Conservation (phyloP, 2,113 vertebrate species). For the Elephantulus edwardii region DNA sequence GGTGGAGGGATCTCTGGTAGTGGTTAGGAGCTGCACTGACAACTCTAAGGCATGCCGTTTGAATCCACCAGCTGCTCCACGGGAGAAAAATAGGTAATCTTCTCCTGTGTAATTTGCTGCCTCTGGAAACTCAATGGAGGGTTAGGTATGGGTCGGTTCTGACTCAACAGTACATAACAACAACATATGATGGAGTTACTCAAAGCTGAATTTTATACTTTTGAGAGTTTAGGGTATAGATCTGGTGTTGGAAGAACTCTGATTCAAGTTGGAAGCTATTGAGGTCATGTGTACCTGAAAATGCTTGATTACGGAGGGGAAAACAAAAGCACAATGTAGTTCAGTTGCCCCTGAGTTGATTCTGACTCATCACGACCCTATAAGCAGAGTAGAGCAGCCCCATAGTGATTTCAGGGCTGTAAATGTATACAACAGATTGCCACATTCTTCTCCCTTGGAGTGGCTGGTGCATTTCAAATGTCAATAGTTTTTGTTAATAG, state of each 20-base stretch:
- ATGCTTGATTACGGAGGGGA: not conserved
- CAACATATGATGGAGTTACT: not conserved
- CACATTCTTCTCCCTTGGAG: not conserved
- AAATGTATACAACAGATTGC: not conserved
- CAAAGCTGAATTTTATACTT: not conserved
- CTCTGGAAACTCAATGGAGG: no score
- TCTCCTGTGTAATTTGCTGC: no score
- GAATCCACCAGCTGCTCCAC: no score
- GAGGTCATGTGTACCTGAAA: not conserved
- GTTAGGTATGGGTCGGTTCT: no score
- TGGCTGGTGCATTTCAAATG: not conserved
- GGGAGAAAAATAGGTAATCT: no score
- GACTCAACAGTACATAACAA: no score
- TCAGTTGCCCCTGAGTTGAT: not conserved
- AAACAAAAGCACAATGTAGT: not conserved
- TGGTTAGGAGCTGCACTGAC: no score
- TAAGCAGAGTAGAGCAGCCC: no score
- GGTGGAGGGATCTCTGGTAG: no score
- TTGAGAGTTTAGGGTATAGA: not conserved
- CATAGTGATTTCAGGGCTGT: not conserved
- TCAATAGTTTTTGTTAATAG: not conserved
- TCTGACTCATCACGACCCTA: not conserved
- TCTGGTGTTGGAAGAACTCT: not conserved
- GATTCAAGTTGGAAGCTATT: conserved; percentile 20
- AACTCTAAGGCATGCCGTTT: no score